These are phyloP conservation scores for Tenualosa ilisha DNA, from an alignment of 2,797 vertebrate genomes.

Conservation along the genomic window DNA sequence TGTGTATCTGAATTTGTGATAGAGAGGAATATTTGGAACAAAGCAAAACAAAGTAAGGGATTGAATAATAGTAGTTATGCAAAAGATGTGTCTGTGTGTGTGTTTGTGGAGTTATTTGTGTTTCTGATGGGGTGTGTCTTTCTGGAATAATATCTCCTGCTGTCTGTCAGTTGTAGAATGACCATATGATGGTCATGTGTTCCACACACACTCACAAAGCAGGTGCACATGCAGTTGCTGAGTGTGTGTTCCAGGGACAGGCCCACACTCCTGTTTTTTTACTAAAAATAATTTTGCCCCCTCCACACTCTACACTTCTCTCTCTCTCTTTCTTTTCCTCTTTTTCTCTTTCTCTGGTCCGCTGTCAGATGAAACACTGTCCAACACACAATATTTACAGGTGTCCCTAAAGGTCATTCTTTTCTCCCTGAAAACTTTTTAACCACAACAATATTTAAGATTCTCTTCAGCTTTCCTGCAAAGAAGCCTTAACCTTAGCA, in stretches of 20 bases:
- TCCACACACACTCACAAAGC: background rate
- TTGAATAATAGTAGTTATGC: background rate
- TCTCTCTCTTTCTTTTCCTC: background rate
- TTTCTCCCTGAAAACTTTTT: background rate
- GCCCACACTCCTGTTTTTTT: background rate
- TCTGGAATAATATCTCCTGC: conserved; percentile 9
- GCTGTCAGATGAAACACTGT: too few species aligned
- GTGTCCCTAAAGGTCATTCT: background rate
- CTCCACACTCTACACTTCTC: background rate
- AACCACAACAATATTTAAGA: too few species aligned
- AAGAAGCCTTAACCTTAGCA: background rate
- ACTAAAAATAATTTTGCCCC: background rate
- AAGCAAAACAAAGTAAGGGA: background rate
- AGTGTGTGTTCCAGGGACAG: background rate
- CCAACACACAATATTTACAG: background rate
- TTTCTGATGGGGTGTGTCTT: conserved; percentile 10
- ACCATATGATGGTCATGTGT: conserved; percentile 9
- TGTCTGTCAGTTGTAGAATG: background rate
- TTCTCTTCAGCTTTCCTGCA: too few species aligned
- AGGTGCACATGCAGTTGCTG: conserved; percentile 13
- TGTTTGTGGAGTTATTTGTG: conserved; percentile 26
- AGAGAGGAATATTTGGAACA: background rate
- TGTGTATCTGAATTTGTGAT: conserved; percentile 6
- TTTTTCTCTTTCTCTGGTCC: background rate
- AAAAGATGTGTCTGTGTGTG: conserved; percentile 31